Percentiles rank a stretch among this genome's conserved stretches.
These are phyloP conservation scores for Diplodus sargus DNA, from an alignment of 2,797 vertebrate genomes.

Conservation along the genomic window DNA sequence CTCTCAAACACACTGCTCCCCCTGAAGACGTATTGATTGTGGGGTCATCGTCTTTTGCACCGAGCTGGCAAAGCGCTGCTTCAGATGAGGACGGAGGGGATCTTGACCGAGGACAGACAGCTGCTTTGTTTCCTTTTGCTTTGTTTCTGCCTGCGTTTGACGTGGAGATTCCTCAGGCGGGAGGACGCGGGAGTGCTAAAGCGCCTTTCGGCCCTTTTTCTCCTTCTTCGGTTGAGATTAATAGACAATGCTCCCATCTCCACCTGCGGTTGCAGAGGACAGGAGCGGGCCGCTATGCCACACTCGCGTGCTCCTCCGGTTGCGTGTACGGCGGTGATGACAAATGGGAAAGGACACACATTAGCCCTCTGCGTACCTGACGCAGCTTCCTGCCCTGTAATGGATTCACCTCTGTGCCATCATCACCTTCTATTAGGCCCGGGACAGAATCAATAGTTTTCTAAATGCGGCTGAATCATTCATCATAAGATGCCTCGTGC, in stretches of 20 bases:
- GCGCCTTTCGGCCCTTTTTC: constrained; percentile 38
- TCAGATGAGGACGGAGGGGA: constrained; percentile 48
- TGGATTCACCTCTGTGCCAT: constrained; percentile 84
- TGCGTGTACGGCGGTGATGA: constrained; percentile 68
- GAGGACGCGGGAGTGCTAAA: constrained; percentile 24
- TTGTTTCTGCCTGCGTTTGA: constrained; percentile 40
- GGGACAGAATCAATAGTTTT: constrained; percentile 85
- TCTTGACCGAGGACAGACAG: constrained; percentile 50
- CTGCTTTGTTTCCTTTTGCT: constrained; percentile 51
- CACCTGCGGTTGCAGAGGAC: constrained; percentile 52
- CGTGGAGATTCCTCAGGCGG: constrained; percentile 51
- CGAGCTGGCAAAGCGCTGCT: constrained; percentile 31
- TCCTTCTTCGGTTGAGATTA: constrained; percentile 60
- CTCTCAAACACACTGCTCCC: constrained; percentile 44
- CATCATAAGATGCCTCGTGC: constrained; percentile 75
- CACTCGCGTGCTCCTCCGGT: constrained; percentile 58
- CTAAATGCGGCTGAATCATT: constrained; percentile 82
- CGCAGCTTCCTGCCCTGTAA: constrained; percentile 78
- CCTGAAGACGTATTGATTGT: constrained; percentile 59
- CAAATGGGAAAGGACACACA: constrained; percentile 84
- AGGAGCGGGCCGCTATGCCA: constrained; percentile 42
- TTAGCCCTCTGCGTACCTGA: constrained; percentile 75
- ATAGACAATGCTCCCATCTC: constrained; percentile 62
- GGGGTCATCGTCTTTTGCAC: constrained; percentile 38
- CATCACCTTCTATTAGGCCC: constrained; percentile 83